Conservation (phyloP, 2,797 vertebrate species). For the Poecilia wingei region DNA sequence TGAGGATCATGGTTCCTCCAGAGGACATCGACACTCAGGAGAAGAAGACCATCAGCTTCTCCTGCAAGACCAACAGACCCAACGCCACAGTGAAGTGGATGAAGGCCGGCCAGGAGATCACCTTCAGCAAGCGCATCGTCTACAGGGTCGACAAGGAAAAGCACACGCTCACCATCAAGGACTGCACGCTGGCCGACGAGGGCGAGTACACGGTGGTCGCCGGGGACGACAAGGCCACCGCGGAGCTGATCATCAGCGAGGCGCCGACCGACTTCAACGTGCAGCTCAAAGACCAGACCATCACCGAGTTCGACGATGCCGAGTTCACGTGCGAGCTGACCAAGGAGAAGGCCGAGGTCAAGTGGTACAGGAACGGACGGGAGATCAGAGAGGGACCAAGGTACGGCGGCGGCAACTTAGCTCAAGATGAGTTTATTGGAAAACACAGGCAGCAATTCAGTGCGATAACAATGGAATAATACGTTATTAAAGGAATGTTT, state of each 20-base stretch:
- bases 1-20: slow-evolving; percentile 91
- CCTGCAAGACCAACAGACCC: slow-evolving; percentile 94
- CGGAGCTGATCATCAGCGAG: slow-evolving; percentile 96
- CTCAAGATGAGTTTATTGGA: not conserved
- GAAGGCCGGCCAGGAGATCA: slow-evolving; percentile 90
- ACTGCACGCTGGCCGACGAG: slow-evolving; percentile 92
- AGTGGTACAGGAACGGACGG: slow-evolving; percentile 95
- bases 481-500: not conserved
- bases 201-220: slow-evolving; percentile 92
- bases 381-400: slow-evolving; percentile 96
- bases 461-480: not conserved
- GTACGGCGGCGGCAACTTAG: slow-evolving; percentile 71
- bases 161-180: slow-evolving; percentile 93
- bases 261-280: slow-evolving; percentile 92
- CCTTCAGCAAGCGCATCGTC: slow-evolving; percentile 85
- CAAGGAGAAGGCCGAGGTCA: slow-evolving; percentile 94
- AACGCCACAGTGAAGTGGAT: slow-evolving; percentile 93
- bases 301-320: slow-evolving; percentile 94
- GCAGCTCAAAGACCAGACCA: slow-evolving; percentile 93
- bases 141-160: slow-evolving; percentile 95
- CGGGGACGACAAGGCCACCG: slow-evolving; percentile 89
- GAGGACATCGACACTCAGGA: slow-evolving; percentile 97
- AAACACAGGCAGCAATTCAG: not conserved
- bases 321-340: slow-evolving; percentile 92
- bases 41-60: slow-evolving; percentile 93